Base-by-base conservation (phyloP, 2,797 vertebrate genomes). In the Remorina albescens region DNA sequence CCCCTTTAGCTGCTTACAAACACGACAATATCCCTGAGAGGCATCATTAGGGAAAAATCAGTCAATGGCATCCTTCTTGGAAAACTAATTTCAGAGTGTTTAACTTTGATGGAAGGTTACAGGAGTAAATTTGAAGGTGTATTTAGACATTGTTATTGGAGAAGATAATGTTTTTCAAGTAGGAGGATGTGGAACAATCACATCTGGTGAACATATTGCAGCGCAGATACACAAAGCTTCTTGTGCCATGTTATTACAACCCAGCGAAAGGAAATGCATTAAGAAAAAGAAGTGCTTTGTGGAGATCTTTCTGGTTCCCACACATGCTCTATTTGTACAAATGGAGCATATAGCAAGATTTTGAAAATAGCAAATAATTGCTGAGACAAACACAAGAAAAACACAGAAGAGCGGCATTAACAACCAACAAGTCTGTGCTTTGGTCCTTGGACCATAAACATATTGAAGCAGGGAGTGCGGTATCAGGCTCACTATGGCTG, bases 1-100 rank as follows among this genome's bases (percentile, higher is more conserved):
- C 83, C 89, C n/a, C 84, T 87, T 91, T 86, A 90, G 81, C 81
- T 89, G 86, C 87, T 87, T 86, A 88, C 78, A 86, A 84, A 87
- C 71, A 86, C 62, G 46, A 75, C 69, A 53, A 71, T 68, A 87
- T 93, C 88, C 90, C 89, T 77, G 68, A 92, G 92, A 90, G 89
- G 80, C 73, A 85, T 92, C 89, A 93, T 95, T 91, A 93, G 81
- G 76, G 81, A 88, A 90, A 90, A 92, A 91, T 91, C 90, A 90
- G 90, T 94, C 88, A 92, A 92, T 93, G 92, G 82, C 90, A 85
- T 89, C 61, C 84, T 74, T 89, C 90, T 88, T 82, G 83, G 82
- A 89, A 91, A 90, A 90, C 86, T 74, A 65, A 72, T 85, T 84
- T 81, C 74, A 56, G 53, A 67, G 39, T 66, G 68, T 68, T 86